Percentiles rank a stretch among this genome's conserved stretches.
These are phyloP conservation scores for Allobates femoralis DNA, from an alignment of 2,797 vertebrate species.

Conservation along the genomic window DNA sequence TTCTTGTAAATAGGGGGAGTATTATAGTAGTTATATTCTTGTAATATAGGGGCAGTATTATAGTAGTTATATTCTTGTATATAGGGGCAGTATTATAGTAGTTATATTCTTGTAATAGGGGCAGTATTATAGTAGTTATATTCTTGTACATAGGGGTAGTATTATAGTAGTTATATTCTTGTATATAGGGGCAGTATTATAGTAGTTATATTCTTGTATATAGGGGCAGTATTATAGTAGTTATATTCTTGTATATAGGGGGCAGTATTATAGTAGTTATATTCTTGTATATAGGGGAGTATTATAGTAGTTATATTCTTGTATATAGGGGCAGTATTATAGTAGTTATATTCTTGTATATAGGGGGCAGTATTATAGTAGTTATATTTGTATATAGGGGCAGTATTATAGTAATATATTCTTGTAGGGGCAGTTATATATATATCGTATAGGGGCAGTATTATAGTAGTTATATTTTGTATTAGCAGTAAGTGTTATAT, in stretches of 20 bases:
- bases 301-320: conserved; percentile 21
- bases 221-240: neutral
- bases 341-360: neutral
- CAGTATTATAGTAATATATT: neutral
- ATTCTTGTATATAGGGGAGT: conserved; percentile 2
- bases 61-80: neutral
- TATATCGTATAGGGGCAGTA: conserved; percentile 5
- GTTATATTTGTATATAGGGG: neutral
- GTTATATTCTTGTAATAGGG: neutral
- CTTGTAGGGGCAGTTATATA: no score
- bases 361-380: neutral
- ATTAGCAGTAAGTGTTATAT: conserved; percentile 8
- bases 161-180: conserved; percentile 3
- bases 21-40: no score
- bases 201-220: neutral
- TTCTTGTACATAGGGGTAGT: no score
- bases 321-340: neutral
- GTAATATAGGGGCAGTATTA: neutral
- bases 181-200: neutral
- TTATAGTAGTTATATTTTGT: conserved; percentile 9
- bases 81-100: neutral
- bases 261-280: conserved; percentile 10
- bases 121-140: conserved; percentile 2
- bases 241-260: conserved; percentile 6
- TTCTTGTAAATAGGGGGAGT: no score